A percentile compares a stretch with the other conserved stretches of the same genome.
phyloP scores from a whole-genome alignment of 2,888 invertebrate species.

The Flabesymbios commensalis region DNA sequence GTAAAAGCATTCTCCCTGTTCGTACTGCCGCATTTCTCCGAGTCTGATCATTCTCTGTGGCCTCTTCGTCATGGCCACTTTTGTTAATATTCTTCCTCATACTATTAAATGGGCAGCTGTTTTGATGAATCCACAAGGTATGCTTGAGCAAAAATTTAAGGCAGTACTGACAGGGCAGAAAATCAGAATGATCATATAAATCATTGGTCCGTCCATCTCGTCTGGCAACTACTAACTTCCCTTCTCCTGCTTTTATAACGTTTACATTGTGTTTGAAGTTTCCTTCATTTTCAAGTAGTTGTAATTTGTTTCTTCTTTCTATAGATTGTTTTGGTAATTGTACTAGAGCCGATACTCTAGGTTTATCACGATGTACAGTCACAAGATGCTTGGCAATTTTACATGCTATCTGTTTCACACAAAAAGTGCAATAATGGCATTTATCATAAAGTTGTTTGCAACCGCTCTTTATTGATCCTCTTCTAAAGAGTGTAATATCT shows the following conservation, averaged over 20 bases:
- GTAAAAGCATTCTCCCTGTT: not conserved
- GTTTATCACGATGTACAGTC: not conserved
- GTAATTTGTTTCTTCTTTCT: not conserved
- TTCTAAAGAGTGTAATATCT: no score
- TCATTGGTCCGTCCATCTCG: not conserved
- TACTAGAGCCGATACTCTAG: not conserved
- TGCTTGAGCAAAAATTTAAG: not conserved
- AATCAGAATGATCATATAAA: not conserved
- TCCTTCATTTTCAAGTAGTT: not conserved
- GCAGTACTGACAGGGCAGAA: not conserved
- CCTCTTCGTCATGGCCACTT: not conserved
- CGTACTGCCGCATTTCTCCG: not conserved
- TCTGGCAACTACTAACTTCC: not conserved
- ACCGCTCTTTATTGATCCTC: no score
- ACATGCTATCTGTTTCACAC: not conserved
- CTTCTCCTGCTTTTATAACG: not conserved
- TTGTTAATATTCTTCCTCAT: not conserved
- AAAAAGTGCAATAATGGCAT: not conserved
- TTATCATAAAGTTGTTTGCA: not conserved
- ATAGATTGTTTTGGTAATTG: not conserved
- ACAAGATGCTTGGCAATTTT: not conserved
- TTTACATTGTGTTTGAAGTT: not conserved
- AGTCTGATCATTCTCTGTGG: no score
- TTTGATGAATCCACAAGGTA: not conserved
- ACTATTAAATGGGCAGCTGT: not conserved